Evolutionary conservation across 2,888 invertebrate genomes (phyloP).

Genomic region (Aporophyla lueneburgensis): DNA sequence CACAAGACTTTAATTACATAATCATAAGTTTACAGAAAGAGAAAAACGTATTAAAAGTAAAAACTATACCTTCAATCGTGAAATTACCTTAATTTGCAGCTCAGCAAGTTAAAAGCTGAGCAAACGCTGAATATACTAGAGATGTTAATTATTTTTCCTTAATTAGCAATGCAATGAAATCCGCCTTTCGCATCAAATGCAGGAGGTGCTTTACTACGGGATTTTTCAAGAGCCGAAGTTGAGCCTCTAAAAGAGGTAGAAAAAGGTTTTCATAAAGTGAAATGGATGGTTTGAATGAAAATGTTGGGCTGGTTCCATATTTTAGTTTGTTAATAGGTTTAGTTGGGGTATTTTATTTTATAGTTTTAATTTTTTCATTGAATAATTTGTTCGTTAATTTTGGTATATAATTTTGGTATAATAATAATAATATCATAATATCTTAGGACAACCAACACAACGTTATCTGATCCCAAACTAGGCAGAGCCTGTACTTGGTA

Average conservation of each 20-base stretch:
- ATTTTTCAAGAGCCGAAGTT: slow-evolving; percentile 44
- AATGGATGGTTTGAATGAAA: slow-evolving; percentile 21
- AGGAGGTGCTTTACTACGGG: slow-evolving; percentile 29
- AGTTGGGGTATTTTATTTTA: neutral
- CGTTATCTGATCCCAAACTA: too few relatives aligned
- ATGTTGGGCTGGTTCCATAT: slow-evolving; percentile 2
- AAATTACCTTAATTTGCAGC: slow-evolving; percentile 24
- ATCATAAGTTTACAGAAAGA: neutral
- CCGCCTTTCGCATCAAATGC: slow-evolving; percentile 32
- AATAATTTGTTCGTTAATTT: too few relatives aligned
- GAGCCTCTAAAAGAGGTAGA: slow-evolving; percentile 13
- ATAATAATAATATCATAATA: too few relatives aligned
- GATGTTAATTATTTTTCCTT: slow-evolving; percentile 41
- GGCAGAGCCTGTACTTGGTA: too few relatives aligned
- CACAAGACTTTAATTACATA: too few relatives aligned
- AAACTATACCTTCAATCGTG: neutral
- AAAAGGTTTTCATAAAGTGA: slow-evolving; percentile 6
- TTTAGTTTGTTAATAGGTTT: neutral
- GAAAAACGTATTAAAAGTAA: neutral
- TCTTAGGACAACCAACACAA: too few relatives aligned
- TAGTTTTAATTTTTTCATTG: neutral
- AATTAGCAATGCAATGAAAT: slow-evolving; percentile 56
- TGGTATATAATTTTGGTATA: too few relatives aligned
- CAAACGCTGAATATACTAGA: slow-evolving; percentile 28
- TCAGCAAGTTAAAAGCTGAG: slow-evolving; percentile 21